Base-by-base conservation (phyloP, 2,888 invertebrate species). In the Trypoxylon attenuatum region DNA sequence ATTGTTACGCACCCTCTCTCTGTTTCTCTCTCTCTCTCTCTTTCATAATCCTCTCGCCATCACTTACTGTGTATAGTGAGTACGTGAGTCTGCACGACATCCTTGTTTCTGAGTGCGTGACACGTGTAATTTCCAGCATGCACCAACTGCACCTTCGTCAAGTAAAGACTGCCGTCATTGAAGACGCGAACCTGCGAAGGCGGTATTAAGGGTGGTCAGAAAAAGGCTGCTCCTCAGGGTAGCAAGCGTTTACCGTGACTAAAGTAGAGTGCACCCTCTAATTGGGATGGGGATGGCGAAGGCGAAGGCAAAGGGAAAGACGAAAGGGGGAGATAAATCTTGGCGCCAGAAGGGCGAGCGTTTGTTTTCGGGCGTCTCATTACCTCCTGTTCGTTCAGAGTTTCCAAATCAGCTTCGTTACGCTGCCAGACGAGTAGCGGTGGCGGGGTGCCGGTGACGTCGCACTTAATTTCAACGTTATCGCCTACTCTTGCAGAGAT, bases 111-210 rank as follows among this genome's bases (percentile, higher is more conserved):
- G 71, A 91, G 90, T 16, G 93, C 93, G 82, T 93, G 92, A 80
- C 94, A 94, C 1, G 93, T 92, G 87, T 93, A 94, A 88, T 94
- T 94, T 18, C 94, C 94, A 45, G 92, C 91, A 84, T 94, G 93
- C 63, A 93, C 90, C 46, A 94, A 88, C 78, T 93, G 92, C 62
- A 93, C 92, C 73, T 91, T 89, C 43, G 92, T 92, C 70, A 94
- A 88, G 84, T 93, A 94, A 45, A 94, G 89, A 52, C 92, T 92
- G 2, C 94, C 94, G 82, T 94, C 94, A 60, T 90, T 91, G 85
- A 93, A 93, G 6, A 94, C 92, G 78, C 93, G 88, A 52, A 91
- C 87, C 84, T 89, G 56, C 21, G 8, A 41, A 22, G 3, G 22
- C 6, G n/a, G 0, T 6, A 8, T 6, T 38, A 8, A 2, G 10